A percentile compares a stretch with the other conserved stretches of the same genome.
Conservation (phyloP, 2,888 invertebrate species). For the Stramonita haemastoma region DNA sequence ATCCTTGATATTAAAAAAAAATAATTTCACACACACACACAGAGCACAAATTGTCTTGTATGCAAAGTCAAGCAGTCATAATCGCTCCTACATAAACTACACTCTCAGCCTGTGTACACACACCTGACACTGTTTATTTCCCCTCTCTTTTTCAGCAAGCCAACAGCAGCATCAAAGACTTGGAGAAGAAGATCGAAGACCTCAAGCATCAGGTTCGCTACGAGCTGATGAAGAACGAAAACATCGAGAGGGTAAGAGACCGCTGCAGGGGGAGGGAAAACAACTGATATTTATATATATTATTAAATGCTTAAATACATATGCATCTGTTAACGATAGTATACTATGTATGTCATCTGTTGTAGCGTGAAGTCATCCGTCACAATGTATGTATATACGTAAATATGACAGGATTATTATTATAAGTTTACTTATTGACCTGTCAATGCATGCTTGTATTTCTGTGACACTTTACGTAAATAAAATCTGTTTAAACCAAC, state of each 20-base stretch:
- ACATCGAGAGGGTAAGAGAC: conserved; percentile 64
- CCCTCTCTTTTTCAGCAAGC: conserved; percentile 51
- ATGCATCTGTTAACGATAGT: too few relatives aligned
- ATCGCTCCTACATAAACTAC: neutral
- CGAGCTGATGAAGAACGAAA: conserved; percentile 69
- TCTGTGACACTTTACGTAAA: too few relatives aligned
- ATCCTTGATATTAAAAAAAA: too few relatives aligned
- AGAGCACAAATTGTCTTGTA: conserved; percentile 3
- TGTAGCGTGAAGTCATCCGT: too few relatives aligned
- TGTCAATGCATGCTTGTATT: too few relatives aligned
- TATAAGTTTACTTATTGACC: too few relatives aligned
- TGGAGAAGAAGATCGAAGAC: conserved; percentile 64
- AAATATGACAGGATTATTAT: too few relatives aligned
- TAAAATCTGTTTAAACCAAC: too few relatives aligned
- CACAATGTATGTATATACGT: too few relatives aligned
- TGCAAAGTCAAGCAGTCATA: neutral
- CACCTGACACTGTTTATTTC: neutral
- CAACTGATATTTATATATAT: too few relatives aligned
- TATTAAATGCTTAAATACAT: too few relatives aligned
- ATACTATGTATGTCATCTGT: too few relatives aligned
- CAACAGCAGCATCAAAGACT: conserved; percentile 54
- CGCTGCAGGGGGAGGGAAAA: neutral
- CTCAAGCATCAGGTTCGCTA: conserved; percentile 68
- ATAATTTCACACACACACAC: neutral
- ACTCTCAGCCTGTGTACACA: neutral